A percentile compares a stretch with the other conserved stretches of the same genome.
These are phyloP conservation scores for Nasonia vitripennis DNA, from an alignment of 1,140 invertebrate genomes.

Conservation along the genomic window DNA sequence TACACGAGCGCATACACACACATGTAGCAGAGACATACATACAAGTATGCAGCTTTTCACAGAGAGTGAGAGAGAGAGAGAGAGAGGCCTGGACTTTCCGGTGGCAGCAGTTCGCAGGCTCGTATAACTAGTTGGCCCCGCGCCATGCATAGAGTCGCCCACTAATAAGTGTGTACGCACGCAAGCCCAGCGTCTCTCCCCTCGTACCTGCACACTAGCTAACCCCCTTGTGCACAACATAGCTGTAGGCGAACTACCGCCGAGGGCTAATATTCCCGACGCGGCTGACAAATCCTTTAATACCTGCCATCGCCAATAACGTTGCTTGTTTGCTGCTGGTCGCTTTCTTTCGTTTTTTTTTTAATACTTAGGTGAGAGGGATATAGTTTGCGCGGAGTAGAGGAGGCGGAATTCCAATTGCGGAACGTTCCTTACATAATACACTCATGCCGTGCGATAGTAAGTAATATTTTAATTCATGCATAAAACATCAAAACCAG, in stretches of 20 bases:
- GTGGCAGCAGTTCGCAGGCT: constrained; percentile 31
- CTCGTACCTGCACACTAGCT: neutral
- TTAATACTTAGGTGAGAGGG: neutral
- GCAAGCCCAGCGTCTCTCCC: neutral
- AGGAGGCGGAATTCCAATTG: constrained; percentile 37
- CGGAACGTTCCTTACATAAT: constrained; percentile 26
- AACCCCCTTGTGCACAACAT: neutral
- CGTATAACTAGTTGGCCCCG: constrained; percentile 68
- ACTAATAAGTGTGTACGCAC: constrained; percentile 68
- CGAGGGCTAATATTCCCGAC: constrained; percentile 64
- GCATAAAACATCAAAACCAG: neutral
- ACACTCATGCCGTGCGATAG: too few species aligned
- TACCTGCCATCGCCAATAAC: constrained; percentile 68
- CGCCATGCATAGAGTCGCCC: constrained; percentile 68
- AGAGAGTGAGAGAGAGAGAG: neutral
- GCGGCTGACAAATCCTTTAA: constrained; percentile 70
- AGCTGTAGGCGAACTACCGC: neutral
- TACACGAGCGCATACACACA: neutral
- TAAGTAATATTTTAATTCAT: too few species aligned
- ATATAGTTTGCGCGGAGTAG: neutral
- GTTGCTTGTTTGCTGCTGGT: neutral
- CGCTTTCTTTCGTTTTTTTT: neutral
- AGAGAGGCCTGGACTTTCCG: neutral
- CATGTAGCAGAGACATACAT: neutral
- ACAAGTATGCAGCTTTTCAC: neutral